Evolutionary conservation across 2,113 vertebrate genomes (phyloP).

Genomic region (Gymnogyps californianus): DNA sequence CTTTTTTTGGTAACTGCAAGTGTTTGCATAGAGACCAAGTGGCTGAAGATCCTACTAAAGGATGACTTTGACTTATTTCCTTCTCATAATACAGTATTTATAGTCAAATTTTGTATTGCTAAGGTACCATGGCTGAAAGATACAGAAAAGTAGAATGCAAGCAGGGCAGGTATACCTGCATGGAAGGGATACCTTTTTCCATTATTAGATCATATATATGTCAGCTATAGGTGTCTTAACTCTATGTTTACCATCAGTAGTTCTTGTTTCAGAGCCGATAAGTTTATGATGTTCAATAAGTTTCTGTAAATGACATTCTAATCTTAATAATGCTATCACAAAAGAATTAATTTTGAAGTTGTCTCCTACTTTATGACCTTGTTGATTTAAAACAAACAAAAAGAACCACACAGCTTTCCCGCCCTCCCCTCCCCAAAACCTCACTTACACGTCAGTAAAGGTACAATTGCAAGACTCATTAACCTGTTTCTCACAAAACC

Average conservation of each 20-base stretch:
- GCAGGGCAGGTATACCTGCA: neutral
- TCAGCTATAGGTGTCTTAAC: neutral
- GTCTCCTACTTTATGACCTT: neutral
- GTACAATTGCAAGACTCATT: slow-evolving; percentile 54
- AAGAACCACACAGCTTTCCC: neutral
- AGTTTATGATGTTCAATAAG: neutral
- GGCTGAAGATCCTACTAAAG: neutral
- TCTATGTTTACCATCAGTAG: neutral
- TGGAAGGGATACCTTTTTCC: neutral
- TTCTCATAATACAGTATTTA: neutral
- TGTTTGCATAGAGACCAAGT: neutral
- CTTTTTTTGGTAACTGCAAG: neutral
- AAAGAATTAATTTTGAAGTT: neutral
- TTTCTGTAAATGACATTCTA: neutral
- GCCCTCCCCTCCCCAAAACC: neutral
- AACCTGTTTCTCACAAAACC: slow-evolving; percentile 57
- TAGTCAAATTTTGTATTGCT: neutral
- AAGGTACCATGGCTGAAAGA: neutral
- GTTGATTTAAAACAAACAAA: neutral
- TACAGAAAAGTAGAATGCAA: accelerated
- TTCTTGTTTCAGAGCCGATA: neutral
- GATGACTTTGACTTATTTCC: neutral
- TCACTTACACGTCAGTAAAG: neutral
- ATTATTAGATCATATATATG: neutral
- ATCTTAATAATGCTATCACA: neutral